Base-by-base conservation (phyloP, 2,888 invertebrate species). In the Sesia bembeciformis region DNA sequence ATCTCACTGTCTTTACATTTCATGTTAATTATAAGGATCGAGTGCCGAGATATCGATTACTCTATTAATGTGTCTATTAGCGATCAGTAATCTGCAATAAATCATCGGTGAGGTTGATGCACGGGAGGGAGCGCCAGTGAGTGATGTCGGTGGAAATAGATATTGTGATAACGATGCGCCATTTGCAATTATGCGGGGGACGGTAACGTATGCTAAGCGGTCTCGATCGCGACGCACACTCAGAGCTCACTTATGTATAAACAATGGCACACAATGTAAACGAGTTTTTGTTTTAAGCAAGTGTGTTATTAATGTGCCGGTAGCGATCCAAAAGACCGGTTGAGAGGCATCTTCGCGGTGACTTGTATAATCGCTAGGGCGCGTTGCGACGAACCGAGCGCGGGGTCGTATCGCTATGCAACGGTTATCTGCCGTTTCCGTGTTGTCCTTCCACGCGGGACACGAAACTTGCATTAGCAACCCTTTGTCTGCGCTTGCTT, bases 121-220 rank as follows among this genome's bases (percentile, higher is more conserved):
- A 58, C 64, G 64, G 60, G 61, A 59, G 63, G 66, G 62, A 62
- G 63, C 59, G 58, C 58, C 58, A 61, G 66, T 65, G 69, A 40
- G 40, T 65, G 71, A 71, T 78, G 75, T 70, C 73, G 72, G 60
- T 73, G 78, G 81, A 82, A 79, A 74, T 79, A 75, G 72, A 74
- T 76, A 76, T 77, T 73, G 72, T 65, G 78, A 80, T 79, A 81
- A 76, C 67, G 56, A 55, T 54, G 49, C 53, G 64, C 61, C 63
- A 60, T 63, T 64, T 57, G 60, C 61, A 62, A 58, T 60, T 59
- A 62, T 56, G 61, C 62, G 63, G 64, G 59, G 61, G 62, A 54
- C 63, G 60, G 57, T 63, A 63, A 68, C 54, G 43, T 60, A 58
- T 58, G 57, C 60, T 58, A 59, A 60, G 61, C 57, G 69, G 63